Conservation (phyloP, 2,888 invertebrate species). For the Orgyia antiqua region DNA sequence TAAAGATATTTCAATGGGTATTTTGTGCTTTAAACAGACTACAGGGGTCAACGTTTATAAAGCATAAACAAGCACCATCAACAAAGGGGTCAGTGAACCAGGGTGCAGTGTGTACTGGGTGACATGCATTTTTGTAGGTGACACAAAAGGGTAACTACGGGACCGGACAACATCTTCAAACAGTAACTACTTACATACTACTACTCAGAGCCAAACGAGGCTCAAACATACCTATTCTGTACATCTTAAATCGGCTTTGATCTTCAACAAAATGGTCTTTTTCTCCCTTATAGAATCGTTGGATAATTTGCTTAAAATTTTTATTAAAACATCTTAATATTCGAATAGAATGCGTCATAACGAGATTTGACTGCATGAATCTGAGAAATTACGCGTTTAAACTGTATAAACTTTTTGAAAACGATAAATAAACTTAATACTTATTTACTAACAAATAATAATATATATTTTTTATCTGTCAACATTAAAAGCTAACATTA, state of each 20-base stretch:
- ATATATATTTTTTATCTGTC: constrained; percentile 20
- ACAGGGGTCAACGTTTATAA: constrained; percentile 14
- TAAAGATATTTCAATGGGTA: too few species aligned
- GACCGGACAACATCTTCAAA: constrained; percentile 55
- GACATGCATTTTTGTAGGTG: constrained; percentile 42
- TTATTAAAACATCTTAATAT: too few species aligned
- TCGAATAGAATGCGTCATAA: constrained; percentile 76
- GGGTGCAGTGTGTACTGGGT: constrained; percentile 38
- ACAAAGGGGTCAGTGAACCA: constrained; percentile 17
- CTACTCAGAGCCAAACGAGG: constrained; percentile 27
- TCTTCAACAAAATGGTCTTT: constrained; percentile 51
- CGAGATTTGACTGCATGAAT: constrained; percentile 82
- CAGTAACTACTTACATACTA: constrained; percentile 63
- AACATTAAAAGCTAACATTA: constrained; percentile 51
- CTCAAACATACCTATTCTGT: constrained; percentile 34
- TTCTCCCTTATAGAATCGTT: constrained; percentile 43
- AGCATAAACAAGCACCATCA: constrained; percentile 28
- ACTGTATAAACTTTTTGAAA: constrained; percentile 27
- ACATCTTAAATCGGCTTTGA: constrained; percentile 20
- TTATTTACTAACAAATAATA: constrained; percentile 26
- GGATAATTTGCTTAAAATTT: background rate
- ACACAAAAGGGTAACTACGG: constrained; percentile 48
- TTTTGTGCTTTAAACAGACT: constrained; percentile 14
- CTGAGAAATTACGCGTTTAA: constrained; percentile 36
- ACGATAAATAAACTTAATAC: constrained; percentile 22